Evolutionary conservation across 1,140 invertebrate genomes (phyloP), one percentile per base, ranked within the genome.

Genomic region (Zophobas atratus): DNA sequence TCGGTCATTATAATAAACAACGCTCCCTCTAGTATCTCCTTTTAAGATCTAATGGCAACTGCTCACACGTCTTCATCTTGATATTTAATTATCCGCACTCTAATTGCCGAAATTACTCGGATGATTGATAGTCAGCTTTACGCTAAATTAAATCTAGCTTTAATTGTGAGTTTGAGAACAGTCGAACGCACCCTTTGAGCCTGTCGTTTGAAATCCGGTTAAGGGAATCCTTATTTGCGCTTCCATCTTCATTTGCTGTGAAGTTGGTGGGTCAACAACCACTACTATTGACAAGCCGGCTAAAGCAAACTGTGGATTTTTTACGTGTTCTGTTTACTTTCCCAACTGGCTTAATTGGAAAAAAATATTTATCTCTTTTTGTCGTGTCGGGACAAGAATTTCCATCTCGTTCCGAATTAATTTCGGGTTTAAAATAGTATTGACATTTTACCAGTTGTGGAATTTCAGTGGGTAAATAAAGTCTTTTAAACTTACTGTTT

Each of bases 1-100:
- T 67, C 38, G 60, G 60, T 67, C 60, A 67, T 67, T 67, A 67
- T 67, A 67, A 67, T 67, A 67, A 67, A 67, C 60, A 67, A 43
- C 38, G 60, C 39, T 67, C 49, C 49, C 49, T 20, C 1, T 20
- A 67, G 38, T 67, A 67, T 67, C 57, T 63, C 57, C 3, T 39
- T 63, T 60, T 63, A 63, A 34, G 57, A 63, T 63, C 60, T 41
- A 20, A 8, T 46, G 43, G 43, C 35, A 3, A 60, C 34, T 33
- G 39, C 41, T 67, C 38, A 67, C 60, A 46, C 39, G 39, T 46
- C 60, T 67, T 67, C 39, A 67, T 67, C 32, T 41, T 41, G 60
- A 33, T 67, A 20, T 43, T 67, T 67, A 67, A 67, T 63, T 63
- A 63, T 34, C 20, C 20, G 35, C 6, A 20, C 2, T 51, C 20